Evolutionary conservation across 1,140 invertebrate genomes (phyloP), one percentile per base, ranked within the genome.

Genomic region (Mizuhopecten yessoensis): DNA sequence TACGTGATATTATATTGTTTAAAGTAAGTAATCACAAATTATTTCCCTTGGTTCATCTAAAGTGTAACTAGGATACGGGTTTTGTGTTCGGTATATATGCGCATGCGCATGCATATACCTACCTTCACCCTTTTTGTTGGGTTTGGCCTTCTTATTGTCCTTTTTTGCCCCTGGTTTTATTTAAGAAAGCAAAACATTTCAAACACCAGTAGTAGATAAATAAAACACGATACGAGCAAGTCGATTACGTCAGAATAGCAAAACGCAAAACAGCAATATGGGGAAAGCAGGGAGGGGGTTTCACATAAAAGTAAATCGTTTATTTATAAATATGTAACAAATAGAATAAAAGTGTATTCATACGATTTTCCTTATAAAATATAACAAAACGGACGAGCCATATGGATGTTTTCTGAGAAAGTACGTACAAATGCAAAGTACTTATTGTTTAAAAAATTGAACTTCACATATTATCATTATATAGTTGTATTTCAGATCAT

Each of bases 91-190:
- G 57, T 75, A 75, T 75, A 75, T 75, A 75, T 75, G 57, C n/a
- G 29, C 57, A 75, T 75, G 57, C 57, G 57, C 57, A 75, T 75
- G 57, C 57, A 75, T 75, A 5, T 39, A 75, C 57, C 57, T 75
- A 75, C 57, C 57, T 75, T n/a, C 57, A 17, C 57, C 57, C 29
- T 75, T 75, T 75, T 75, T 75, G 57, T 9, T 17, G 23, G 57
- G 57, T 75, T 75, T 75, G 15, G n/a, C 11, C 57, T 29, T 75
- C 57, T 75, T 75, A 75, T 75, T 75, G 23, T 75, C 57, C 29
- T 29, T 23, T 75, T 75, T 75, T 75, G n/a, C 5, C n/a, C 57
- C 57, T 75, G n/a, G n/a, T 29, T 45, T 75, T 75, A 17, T 75
- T 75, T 29, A 75, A 75, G 57, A 75, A 75, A 75, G n/a, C 57